Base-by-base conservation (phyloP, 2,113 vertebrate species). In the Gobio gobio region DNA sequence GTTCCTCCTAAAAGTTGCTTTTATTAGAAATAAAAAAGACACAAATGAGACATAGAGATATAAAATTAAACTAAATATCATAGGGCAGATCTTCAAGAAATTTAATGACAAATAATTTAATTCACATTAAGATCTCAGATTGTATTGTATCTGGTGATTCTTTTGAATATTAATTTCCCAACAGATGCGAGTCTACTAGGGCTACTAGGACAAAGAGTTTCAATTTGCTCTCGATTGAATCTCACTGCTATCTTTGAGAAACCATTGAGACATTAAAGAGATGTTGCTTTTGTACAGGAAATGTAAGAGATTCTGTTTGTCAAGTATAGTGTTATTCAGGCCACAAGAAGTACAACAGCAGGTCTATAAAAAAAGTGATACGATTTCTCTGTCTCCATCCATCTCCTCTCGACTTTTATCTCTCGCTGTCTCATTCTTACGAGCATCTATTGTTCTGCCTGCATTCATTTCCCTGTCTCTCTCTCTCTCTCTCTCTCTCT, bases 381-480 rank as follows among this genome's bases (percentile, higher is more conserved):
- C 6, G 26, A 36, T 51, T 45, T 58, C 77, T 49, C 24, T 10
- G 10, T 47, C 45, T 56, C 33, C 33, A n/a, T 73, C 40, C 33
- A 10, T 18, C 43, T 63, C 12, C 64, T 29, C 29, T 54, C 10
- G 18, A 49, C 26, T 63, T 56, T 56, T 54, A 47, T 63, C 68
- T 33, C 22, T 36, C 49, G n/a, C 66, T 3, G 20, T 54, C 75
- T 79, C 51, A 40, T 43, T 78, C 49, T 29, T 45, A 10, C 26
- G 22, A 45, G 10, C 26, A 26, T 66, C 61, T 61, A 51, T 49
- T 76, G n/a, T 70, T 49, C 61, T 61, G 40, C 24, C 59, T 76
- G 54, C 63, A 36, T 82, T 75, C 63, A 49, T 84, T 79, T 76
- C 29, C 47, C 64, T 56, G 5, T 10, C 29, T 64, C 45, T 33